Evolutionary conservation across 2,888 invertebrate genomes (phyloP).

Genomic region (Gastrophysa polygoni): DNA sequence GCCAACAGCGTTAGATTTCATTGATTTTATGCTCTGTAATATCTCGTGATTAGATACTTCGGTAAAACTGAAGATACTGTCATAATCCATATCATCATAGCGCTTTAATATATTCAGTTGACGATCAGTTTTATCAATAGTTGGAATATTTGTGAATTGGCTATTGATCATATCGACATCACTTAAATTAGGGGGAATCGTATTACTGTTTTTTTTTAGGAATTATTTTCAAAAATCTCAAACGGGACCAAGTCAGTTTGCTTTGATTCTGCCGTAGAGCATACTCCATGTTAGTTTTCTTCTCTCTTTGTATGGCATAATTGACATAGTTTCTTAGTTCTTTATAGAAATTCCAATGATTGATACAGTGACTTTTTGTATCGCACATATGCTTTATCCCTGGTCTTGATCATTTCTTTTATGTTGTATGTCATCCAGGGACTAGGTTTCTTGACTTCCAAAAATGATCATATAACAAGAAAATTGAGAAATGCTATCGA

Average conservation of each 20-base stretch:
- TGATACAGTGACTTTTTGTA: too few species aligned
- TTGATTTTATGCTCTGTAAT: neutral
- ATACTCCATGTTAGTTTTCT: too few species aligned
- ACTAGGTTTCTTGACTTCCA: neutral
- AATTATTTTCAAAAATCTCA: neutral
- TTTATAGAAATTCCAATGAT: neutral
- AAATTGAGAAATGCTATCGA: too few species aligned
- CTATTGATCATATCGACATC: neutral
- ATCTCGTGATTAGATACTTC: neutral
- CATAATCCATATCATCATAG: neutral
- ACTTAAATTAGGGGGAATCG: neutral
- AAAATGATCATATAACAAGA: too few species aligned
- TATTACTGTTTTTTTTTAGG: neutral
- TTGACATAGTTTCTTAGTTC: neutral
- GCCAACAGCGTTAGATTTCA: neutral
- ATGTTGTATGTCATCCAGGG: neutral
- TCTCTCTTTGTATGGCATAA: neutral
- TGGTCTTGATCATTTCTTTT: too few species aligned
- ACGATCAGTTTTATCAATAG: neutral
- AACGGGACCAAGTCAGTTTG: neutral
- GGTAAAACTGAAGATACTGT: too few species aligned
- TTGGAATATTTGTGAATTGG: neutral
- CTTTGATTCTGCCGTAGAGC: neutral
- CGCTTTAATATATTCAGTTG: neutral
- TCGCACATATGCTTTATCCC: too few species aligned